Percentiles rank a stretch among this genome's conserved stretches.
These are phyloP conservation scores for Leucophenga varia DNA, from an alignment of 1,140 invertebrate genomes.

Conservation along the genomic window DNA sequence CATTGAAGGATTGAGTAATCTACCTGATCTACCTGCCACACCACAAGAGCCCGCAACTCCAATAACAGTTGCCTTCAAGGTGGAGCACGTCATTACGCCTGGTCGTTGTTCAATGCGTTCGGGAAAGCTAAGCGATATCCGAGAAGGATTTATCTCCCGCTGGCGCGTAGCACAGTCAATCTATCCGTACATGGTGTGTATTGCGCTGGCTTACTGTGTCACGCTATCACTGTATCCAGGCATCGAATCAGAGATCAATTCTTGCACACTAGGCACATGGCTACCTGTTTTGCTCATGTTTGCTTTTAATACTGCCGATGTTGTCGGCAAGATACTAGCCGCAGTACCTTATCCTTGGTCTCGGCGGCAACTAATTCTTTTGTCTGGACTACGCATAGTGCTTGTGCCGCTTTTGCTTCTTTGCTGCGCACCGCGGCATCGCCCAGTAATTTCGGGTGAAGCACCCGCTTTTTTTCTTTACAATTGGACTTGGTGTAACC, in stretches of 20 bases:
- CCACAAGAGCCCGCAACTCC: conserved; percentile 49
- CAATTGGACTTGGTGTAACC: conserved; percentile 75
- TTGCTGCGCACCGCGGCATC: conserved; percentile 72
- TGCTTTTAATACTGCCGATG: conserved; percentile 81
- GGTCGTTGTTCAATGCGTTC: conserved; percentile 58
- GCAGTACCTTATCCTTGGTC: conserved; percentile 80
- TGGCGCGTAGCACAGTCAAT: conserved; percentile 77
- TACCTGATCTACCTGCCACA: conserved; percentile 49
- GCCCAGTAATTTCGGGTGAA: conserved; percentile 73
- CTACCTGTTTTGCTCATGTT: conserved; percentile 91
- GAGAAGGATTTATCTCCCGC: conserved; percentile 66
- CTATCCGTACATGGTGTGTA: conserved; percentile 87
- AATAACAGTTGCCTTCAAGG: conserved; percentile 67
- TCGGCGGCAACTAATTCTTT: conserved; percentile 69
- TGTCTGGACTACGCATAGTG: conserved; percentile 68
- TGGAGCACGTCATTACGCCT: conserved; percentile 76
- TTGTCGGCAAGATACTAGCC: conserved; percentile 83
- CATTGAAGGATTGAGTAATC: conserved; percentile 45
- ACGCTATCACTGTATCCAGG: conserved; percentile 87
- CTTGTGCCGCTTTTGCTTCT: conserved; percentile 79
- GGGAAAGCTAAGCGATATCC: conserved; percentile 54
- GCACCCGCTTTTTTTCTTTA: conserved; percentile 64
- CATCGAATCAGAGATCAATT: conserved; percentile 83
- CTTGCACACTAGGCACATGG: conserved; percentile 79
- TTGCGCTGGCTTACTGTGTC: conserved; percentile 82